Evolutionary conservation across 2,113 vertebrate species (phyloP), one percentile per base, ranked within the genome.

Genomic region (Corythaeola cristata): DNA sequence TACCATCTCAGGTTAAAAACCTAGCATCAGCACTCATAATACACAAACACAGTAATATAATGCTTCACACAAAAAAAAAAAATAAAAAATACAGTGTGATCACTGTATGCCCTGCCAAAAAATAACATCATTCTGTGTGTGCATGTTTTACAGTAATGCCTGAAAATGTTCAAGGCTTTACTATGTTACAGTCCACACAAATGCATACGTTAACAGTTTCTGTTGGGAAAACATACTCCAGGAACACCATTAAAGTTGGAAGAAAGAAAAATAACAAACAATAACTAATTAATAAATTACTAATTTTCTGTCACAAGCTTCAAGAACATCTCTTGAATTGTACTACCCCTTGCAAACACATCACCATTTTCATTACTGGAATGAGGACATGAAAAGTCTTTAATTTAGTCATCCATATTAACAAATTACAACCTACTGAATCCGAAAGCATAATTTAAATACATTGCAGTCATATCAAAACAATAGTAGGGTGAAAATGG

Each of bases 61-160:
- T 26, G 20, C 22, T 78, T 45, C 19, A 59, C 12, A 52, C 15
- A 44, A 7, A 74, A 39, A 35, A 75, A 47, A 55, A 12, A 39
- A 35, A 75, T 41, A 55, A 12, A 3, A 20, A 44, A 6, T 17
- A 23, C 4, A 27, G 12, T 12, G 20, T 62, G 28, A 33, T 32
- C 30, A 24, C 5, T 44, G 12, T 52, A 56, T 30, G 4, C 20
- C 8, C 12, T 58, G 37, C 5, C 17, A 66, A 79, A 89, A 82
- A 41, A 5, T 8, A 71, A 75, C 23, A 67, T 49, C 0, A 0
- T 22, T 49, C 12, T 55, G 3, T 28, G 12, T 26, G 16, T 16
- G 12, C 8, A 2, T 12, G 23, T 33, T 68, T 84, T 47, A 81
- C n/a, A 77, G 24, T 3, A 89, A 82, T 6, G 7, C 17, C 41